Percentiles rank a stretch among this genome's conserved stretches.
Conservation (phyloP, 2,797 vertebrate genomes). For the Paguma larvata region DNA sequence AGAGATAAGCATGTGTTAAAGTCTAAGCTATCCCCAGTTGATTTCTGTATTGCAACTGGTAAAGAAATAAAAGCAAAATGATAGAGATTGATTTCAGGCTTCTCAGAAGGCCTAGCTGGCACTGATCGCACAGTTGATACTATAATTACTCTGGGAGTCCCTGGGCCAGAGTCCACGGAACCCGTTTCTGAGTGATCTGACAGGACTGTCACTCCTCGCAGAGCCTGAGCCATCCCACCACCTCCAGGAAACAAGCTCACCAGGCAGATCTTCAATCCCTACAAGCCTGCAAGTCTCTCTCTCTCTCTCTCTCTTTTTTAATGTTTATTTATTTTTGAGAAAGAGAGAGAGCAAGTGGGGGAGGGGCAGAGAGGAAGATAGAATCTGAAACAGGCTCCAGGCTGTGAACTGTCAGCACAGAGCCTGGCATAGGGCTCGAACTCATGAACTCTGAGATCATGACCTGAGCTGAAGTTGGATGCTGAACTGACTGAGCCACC, state of each 20-base stretch:
- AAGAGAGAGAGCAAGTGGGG: too few species aligned
- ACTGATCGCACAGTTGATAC: constrained; percentile 43
- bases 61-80: constrained; percentile 76
- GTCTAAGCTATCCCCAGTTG: constrained; percentile 54
- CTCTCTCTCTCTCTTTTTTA: too few species aligned
- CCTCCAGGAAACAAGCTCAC: neutral
- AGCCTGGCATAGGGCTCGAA: too few species aligned
- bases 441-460: too few species aligned
- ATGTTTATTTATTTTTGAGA: too few species aligned
- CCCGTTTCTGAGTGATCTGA: neutral
- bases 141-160: constrained; percentile 52
- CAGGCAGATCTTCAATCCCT: neutral
- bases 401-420: too few species aligned
- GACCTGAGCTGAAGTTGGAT: too few species aligned
- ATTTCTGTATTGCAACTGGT: constrained; percentile 56
- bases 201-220: neutral
- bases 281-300: neutral
- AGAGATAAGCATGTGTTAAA: constrained; percentile 71
- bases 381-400: too few species aligned
- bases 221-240: neutral
- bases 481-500: too few species aligned
- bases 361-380: too few species aligned
- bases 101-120: constrained; percentile 63
- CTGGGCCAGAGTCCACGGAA: neutral
- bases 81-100: constrained; percentile 72